A percentile compares a stretch with the other conserved stretches of the same genome.
These are phyloP conservation scores for Chaetodon auriga DNA, from an alignment of 2,113 vertebrate genomes.

Conservation along the genomic window DNA sequence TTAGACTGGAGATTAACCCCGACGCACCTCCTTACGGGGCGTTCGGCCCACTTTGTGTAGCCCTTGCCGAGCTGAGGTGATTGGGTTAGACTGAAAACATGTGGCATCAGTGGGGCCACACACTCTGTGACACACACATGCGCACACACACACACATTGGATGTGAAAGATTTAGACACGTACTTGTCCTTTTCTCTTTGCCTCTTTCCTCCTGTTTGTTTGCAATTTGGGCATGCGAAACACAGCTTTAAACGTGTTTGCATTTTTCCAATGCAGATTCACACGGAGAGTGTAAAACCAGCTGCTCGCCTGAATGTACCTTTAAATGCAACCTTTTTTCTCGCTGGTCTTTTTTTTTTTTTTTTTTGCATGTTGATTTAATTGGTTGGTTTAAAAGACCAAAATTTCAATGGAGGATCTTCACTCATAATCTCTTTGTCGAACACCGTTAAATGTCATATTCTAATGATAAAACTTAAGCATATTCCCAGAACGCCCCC, in stretches of 20 bases:
- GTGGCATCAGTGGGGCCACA: neutral
- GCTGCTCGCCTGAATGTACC: neutral
- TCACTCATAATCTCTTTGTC: conserved; percentile 55
- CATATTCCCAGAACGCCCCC: conserved; percentile 61
- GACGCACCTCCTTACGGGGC: conserved; percentile 17
- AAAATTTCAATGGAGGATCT: conserved; percentile 55
- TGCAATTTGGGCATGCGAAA: neutral
- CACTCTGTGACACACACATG: neutral
- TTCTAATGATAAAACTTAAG: conserved; percentile 72
- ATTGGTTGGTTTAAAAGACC: conserved; percentile 63
- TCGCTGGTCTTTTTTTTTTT: conserved; percentile 13
- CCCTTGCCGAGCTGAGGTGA: conserved; percentile 21
- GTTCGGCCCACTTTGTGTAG: conserved; percentile 1
- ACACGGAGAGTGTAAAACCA: neutral
- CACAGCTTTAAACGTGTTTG: neutral
- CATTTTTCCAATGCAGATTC: neutral
- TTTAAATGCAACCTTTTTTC: conserved; percentile 22
- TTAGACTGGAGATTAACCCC: conserved; percentile 69
- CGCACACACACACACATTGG: neutral
- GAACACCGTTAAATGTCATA: conserved; percentile 74
- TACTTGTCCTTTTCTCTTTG: neutral
- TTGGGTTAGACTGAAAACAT: conserved; percentile 20
- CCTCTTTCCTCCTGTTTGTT: neutral
- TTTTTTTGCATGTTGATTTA: conserved; percentile 30
- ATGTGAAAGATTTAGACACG: neutral